These are phyloP conservation scores for Leptoteleia sp. DNA, from an alignment of 1,140 invertebrate species.

Conservation along the genomic window DNA sequence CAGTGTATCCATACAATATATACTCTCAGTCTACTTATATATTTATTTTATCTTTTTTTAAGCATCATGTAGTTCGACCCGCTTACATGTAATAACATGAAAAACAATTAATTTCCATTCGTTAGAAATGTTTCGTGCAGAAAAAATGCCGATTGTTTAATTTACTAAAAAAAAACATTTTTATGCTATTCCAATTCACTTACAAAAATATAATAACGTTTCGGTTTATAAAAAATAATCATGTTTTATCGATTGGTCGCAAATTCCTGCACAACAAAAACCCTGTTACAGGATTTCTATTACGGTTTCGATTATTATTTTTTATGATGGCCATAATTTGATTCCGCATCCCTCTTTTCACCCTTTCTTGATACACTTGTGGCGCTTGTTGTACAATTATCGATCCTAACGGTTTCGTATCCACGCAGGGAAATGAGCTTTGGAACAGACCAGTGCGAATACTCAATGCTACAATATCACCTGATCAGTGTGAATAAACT, in stretches of 20 bases:
- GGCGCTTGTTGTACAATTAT: constrained; percentile 69
- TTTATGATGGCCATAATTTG: constrained; percentile 53
- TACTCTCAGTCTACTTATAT: no score
- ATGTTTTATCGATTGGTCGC: constrained; percentile 32
- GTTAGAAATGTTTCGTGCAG: no score
- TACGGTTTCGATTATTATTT: constrained; percentile 53
- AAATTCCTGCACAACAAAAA: constrained; percentile 28
- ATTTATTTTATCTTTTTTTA: no score
- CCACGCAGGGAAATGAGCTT: constrained; percentile 69
- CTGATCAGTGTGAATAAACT: constrained; percentile 42
- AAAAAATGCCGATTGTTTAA: constrained; percentile 12
- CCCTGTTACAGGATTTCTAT: constrained; percentile 42
- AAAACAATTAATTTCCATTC: no score
- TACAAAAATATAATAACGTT: constrained; percentile 37
- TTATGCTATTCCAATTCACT: constrained; percentile 10
- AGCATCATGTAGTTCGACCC: no score
- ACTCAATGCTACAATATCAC: constrained; percentile 30
- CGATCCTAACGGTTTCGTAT: constrained; percentile 73
- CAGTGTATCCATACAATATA: no score
- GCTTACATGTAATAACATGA: no score
- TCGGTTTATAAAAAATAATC: constrained; percentile 21
- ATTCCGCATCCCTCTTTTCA: constrained; percentile 53
- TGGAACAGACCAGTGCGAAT: constrained; percentile 32
- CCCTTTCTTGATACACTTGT: constrained; percentile 68
- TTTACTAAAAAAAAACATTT: constrained; percentile 2